These are phyloP conservation scores for Odontomachus brunneus DNA, from an alignment of 1,140 invertebrate species.

Conservation along the genomic window DNA sequence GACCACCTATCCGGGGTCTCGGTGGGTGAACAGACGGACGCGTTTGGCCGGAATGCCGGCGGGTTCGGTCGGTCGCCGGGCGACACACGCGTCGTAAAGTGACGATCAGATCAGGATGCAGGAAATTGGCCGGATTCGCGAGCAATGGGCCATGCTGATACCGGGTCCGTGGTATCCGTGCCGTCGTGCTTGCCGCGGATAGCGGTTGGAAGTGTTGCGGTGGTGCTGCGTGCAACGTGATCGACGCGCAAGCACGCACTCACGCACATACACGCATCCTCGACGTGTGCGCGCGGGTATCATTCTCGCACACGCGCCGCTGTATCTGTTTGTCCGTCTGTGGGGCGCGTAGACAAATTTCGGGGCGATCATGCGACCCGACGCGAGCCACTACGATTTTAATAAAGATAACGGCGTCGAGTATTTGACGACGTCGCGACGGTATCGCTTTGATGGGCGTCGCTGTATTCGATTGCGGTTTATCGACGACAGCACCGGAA, in stretches of 20 bases:
- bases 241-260: no score
- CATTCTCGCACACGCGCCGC: no score
- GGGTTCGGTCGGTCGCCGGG: conserved; percentile 29
- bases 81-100: conserved; percentile 84
- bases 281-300: no score
- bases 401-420: conserved; percentile 45
- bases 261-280: no score
- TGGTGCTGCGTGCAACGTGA: conserved; percentile 42
- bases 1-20: conserved; percentile 20
- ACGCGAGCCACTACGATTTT: neutral
- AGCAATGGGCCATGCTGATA: conserved; percentile 85
- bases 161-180: conserved; percentile 48
- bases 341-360: conserved; percentile 46
- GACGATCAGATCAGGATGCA: conserved; percentile 83
- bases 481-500: neutral
- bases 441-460: neutral
- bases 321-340: neutral
- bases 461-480: neutral
- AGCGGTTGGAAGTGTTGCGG: conserved; percentile 66
- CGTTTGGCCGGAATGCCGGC: neutral
- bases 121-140: conserved; percentile 85
- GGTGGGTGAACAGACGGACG: conserved; percentile 42
- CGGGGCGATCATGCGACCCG: conserved; percentile 11
- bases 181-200: conserved; percentile 57
- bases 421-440: conserved; percentile 2